Evolutionary conservation across 2,888 invertebrate species (phyloP).

Genomic region (Laspeyria flexula): DNA sequence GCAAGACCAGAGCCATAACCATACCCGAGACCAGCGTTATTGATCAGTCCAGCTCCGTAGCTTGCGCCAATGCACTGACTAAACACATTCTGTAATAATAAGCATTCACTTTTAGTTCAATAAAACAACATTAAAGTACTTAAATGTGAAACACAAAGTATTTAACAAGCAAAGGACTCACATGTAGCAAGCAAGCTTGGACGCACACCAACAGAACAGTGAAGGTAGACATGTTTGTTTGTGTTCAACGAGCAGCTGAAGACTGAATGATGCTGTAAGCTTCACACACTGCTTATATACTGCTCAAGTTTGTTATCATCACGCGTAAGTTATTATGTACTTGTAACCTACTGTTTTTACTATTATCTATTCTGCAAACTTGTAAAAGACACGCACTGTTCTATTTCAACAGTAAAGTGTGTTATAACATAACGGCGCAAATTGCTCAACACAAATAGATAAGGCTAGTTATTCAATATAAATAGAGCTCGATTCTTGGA

Average conservation of each 20-base stretch:
- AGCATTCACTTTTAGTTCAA: too few species aligned
- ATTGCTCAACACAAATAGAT: constrained; percentile 20
- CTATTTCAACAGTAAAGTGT: too few species aligned
- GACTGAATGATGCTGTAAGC: neutral
- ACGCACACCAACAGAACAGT: constrained; percentile 35
- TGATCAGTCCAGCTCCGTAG: too few species aligned
- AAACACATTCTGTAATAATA: too few species aligned
- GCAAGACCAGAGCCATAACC: too few species aligned
- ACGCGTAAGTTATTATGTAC: neutral
- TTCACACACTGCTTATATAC: neutral
- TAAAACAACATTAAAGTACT: too few species aligned
- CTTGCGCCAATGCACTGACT: too few species aligned
- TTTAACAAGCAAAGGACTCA: too few species aligned
- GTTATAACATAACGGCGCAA: constrained; percentile 26
- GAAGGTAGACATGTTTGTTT: constrained; percentile 28
- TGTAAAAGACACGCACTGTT: neutral
- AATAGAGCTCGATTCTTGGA: constrained; percentile 4
- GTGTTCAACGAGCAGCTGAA: constrained; percentile 9
- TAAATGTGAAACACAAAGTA: too few species aligned
- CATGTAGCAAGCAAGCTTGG: constrained; percentile 25
- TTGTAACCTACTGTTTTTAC: too few species aligned
- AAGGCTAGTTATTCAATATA: constrained; percentile 9
- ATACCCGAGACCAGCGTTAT: too few species aligned
- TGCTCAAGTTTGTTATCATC: constrained; percentile 9
- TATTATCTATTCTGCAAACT: neutral